Evolutionary conservation across 2,797 vertebrate species (phyloP).

Genomic region (Trichosurus vulpecula): DNA sequence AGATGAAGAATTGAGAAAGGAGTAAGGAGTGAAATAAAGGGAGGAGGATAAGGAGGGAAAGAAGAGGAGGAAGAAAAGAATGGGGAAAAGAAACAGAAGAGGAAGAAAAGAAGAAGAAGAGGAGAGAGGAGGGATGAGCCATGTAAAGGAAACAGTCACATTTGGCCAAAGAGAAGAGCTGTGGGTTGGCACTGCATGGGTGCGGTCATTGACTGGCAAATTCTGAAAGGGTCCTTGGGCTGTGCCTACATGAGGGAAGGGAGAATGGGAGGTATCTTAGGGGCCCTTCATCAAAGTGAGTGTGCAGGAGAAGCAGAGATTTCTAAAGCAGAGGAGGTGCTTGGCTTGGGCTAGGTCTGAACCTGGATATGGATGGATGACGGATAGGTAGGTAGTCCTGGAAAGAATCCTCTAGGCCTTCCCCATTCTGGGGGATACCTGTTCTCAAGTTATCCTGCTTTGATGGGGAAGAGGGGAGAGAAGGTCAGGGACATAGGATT

Average conservation of each 20-base stretch:
- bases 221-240: neutral
- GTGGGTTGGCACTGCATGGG: neutral
- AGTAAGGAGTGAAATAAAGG: constrained; percentile 42
- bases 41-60: constrained; percentile 46
- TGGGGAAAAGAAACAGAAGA: neutral
- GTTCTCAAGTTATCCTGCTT: neutral
- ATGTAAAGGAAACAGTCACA: neutral
- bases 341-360: neutral
- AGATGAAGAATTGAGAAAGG: neutral
- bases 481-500: neutral
- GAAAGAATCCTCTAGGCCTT: neutral
- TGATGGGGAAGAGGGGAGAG: neutral
- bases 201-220: neutral
- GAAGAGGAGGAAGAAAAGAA: neutral
- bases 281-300: neutral
- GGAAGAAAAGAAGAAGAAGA: neutral
- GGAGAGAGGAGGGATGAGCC: neutral
- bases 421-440: neutral
- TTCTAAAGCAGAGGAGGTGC: neutral
- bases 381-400: neutral
- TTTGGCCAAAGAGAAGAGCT: neutral
- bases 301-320: neutral
- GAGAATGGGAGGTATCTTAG: neutral
- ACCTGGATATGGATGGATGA: neutral
- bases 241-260: neutral